Percentiles rank a stretch among this genome's conserved stretches.
Evolutionary conservation across 2,797 vertebrate species (phyloP).

Genomic region (Semotilus atromaculatus): DNA sequence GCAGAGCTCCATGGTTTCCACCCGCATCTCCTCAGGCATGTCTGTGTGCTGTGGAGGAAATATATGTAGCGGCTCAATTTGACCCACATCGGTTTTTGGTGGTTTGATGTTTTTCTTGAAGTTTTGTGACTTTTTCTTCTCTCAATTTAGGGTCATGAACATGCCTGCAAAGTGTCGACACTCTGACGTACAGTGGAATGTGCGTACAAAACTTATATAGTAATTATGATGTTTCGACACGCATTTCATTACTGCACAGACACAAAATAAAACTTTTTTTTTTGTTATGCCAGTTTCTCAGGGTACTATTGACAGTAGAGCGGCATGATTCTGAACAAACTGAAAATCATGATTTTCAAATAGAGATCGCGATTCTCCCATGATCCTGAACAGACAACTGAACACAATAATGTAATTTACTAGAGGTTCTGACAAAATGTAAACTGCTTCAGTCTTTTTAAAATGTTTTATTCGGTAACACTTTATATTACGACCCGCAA

Average conservation of each 20-base stretch:
- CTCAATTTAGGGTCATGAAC: neutral
- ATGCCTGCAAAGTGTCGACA: neutral
- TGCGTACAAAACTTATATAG: neutral
- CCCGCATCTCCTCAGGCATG: slow-evolving; percentile 95
- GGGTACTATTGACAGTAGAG: neutral
- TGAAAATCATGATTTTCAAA: neutral
- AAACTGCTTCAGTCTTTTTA: too few relatives aligned
- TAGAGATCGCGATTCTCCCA: neutral
- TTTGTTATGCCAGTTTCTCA: too few relatives aligned
- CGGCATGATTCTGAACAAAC: neutral
- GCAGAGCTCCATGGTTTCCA: slow-evolving; percentile 83
- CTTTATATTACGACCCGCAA: too few relatives aligned
- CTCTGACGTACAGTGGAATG: neutral
- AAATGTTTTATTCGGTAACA: too few relatives aligned
- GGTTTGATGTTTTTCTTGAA: neutral
- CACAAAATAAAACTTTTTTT: neutral
- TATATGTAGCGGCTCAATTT: neutral
- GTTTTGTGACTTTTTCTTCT: neutral
- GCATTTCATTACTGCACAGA: neutral
- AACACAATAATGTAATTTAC: too few relatives aligned
- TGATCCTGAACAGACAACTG: too few relatives aligned
- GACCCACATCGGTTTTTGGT: neutral
- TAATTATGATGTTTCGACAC: neutral
- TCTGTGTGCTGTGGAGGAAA: slow-evolving; percentile 85
- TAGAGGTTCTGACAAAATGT: too few relatives aligned